These are phyloP conservation scores for Adrianichthys oophorus DNA, from an alignment of 2,797 vertebrate species.

Conservation along the genomic window DNA sequence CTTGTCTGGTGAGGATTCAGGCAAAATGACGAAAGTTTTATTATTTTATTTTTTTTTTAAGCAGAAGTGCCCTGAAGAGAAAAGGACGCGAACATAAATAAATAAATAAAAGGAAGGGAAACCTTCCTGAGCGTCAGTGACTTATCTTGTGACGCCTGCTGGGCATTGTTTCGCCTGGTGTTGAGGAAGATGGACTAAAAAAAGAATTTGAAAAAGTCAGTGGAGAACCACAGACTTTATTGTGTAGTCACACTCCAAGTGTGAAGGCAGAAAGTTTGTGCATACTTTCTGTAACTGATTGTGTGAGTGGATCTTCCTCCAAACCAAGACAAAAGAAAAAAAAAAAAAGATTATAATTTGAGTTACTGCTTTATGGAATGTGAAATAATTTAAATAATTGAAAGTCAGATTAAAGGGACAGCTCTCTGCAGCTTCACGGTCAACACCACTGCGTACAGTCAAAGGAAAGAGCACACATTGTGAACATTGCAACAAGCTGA, in stretches of 20 bases:
- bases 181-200: conserved; percentile 51
- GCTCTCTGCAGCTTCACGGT: too few species aligned
- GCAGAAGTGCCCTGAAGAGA: conserved; percentile 54
- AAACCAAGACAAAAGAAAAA: conserved; percentile 1
- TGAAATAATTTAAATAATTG: too few species aligned
- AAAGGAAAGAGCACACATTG: conserved; percentile 31
- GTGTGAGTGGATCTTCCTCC: conserved; percentile 28
- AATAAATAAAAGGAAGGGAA: conserved; percentile 75
- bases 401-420: too few species aligned
- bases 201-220: conserved; percentile 16
- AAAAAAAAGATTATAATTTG: conserved; percentile 6
- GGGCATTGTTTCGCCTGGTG: conserved; percentile 73
- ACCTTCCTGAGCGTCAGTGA: conserved; percentile 76
- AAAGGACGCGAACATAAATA: conserved; percentile 54
- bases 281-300: neutral
- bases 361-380: conserved; percentile 3
- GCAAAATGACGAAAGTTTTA: conserved; percentile 26
- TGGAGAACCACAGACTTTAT: too few species aligned
- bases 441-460: conserved; percentile 25
- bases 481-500: conserved; percentile 28
- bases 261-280: neutral
- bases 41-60: conserved; percentile 32
- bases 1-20: neutral
- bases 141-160: conserved; percentile 75
- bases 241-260: neutral